Evolutionary conservation across 2,888 invertebrate species (phyloP).

Genomic region (Sphaeridia pumilis): DNA sequence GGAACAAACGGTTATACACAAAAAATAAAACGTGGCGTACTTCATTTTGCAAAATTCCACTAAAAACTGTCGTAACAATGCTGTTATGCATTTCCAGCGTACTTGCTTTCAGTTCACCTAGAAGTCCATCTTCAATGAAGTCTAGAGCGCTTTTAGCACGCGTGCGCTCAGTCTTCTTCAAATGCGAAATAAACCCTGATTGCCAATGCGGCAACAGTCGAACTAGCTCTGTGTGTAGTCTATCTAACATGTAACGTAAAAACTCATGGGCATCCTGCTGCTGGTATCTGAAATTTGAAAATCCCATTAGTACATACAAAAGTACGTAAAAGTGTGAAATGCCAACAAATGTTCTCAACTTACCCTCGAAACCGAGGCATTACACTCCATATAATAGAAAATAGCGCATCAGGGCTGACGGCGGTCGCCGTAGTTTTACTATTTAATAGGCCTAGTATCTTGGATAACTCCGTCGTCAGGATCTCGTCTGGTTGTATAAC

Average conservation of each 20-base stretch:
- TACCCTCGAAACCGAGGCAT: conserved; percentile 62
- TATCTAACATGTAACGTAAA: conserved; percentile 50
- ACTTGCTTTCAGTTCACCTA: conserved; percentile 10
- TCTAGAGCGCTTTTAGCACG: conserved; percentile 9
- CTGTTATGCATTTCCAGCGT: conserved; percentile 38
- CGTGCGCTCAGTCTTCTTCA: conserved; percentile 4
- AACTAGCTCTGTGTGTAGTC: conserved; percentile 61
- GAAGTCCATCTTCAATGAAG: conserved; percentile 9
- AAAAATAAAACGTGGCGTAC: conserved; percentile 46
- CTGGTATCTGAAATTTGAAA: conserved; percentile 50
- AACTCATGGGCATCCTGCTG: conserved; percentile 83
- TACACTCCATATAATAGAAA: conserved; percentile 71
- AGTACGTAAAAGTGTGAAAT: too few species aligned
- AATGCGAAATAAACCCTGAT: conserved; percentile 1
- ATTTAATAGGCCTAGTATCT: conserved; percentile 58
- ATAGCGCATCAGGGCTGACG: conserved; percentile 67
- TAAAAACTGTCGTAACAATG: conserved; percentile 70
- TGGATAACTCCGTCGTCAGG: conserved; percentile 66
- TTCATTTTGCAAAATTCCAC: conserved; percentile 69
- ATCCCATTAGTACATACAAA: too few species aligned
- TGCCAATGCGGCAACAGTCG: conserved; percentile 48
- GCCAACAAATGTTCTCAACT: too few species aligned
- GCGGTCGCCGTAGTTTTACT: conserved; percentile 61
- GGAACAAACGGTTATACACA: too few species aligned
- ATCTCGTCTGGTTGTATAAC: conserved; percentile 49